phyloP scores from a whole-genome alignment of 1,140 invertebrate species.

The Diuraphis noxia region DNA sequence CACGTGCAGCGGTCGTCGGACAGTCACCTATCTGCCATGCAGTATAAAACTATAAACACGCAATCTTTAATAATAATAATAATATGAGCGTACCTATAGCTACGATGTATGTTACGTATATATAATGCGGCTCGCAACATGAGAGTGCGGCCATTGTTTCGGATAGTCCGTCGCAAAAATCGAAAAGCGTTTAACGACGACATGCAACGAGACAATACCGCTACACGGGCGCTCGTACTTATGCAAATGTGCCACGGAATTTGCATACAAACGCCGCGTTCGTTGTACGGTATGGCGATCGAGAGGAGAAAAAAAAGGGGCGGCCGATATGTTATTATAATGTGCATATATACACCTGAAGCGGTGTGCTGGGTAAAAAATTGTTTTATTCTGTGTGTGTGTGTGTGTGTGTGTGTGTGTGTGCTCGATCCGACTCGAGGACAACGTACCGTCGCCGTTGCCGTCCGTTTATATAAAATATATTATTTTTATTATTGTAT shows the following conservation, averaged over 20 bases:
- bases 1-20: background rate
- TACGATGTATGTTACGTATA: background rate
- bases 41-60: no score
- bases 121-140: background rate
- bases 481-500: background rate
- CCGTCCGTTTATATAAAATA: background rate
- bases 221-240: background rate
- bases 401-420: no score
- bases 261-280: constrained; percentile 41
- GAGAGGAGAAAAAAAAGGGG: background rate
- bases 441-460: background rate
- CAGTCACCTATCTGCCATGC: background rate
- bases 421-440: background rate
- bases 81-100: background rate
- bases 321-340: background rate
- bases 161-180: constrained; percentile 22
- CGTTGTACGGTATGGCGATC: constrained; percentile 32
- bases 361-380: background rate
- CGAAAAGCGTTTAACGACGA: constrained; percentile 37
- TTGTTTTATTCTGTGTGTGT: background rate
- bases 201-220: constrained; percentile 41
- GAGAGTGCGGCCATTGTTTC: constrained; percentile 18
- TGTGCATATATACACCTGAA: background rate
- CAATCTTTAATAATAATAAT: background rate
- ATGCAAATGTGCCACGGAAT: constrained; percentile 3